Percentiles rank a stretch among this genome's conserved stretches.
Conservation (phyloP, 2,888 invertebrate species). For the Bombylius major region DNA sequence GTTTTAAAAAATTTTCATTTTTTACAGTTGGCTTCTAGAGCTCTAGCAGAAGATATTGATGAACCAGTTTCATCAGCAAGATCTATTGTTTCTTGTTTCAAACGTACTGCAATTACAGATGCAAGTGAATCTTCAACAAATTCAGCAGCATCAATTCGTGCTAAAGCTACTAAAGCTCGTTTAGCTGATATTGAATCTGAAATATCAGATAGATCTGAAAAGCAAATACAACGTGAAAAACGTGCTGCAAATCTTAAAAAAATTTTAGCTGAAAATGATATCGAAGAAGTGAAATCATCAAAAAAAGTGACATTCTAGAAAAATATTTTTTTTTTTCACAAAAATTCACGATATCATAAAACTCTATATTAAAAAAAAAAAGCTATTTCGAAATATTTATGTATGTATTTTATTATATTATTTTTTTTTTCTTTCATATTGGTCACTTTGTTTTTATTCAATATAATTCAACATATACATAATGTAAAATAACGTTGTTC, state of each 20-base stretch:
- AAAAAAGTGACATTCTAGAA: conserved; percentile 5
- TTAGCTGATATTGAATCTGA: conserved; percentile 61
- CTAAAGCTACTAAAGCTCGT: conserved; percentile 52
- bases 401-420: too few species aligned
- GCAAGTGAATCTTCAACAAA: conserved; percentile 34
- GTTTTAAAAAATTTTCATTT: background rate
- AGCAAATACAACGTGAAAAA: conserved; percentile 55
- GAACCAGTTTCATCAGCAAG: conserved; percentile 23
- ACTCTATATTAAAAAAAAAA: too few species aligned
- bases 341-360: too few species aligned
- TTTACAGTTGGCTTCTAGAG: conserved; percentile 7
- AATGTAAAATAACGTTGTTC: too few species aligned
- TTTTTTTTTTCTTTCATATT: too few species aligned
- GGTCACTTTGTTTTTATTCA: too few species aligned
- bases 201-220: conserved; percentile 57
- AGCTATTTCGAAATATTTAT: too few species aligned
- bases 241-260: conserved; percentile 57
- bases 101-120: conserved; percentile 47
- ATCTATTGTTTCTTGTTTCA: conserved; percentile 37
- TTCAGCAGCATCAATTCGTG: conserved; percentile 49
- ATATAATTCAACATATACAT: too few species aligned
- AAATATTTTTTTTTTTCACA: background rate
- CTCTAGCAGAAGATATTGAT: conserved; percentile 1
- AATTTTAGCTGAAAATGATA: conserved; percentile 49
- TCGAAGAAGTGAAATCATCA: conserved; percentile 7